phyloP scores from a whole-genome alignment of 2,113 vertebrate genomes.

The Hylia prasina region DNA sequence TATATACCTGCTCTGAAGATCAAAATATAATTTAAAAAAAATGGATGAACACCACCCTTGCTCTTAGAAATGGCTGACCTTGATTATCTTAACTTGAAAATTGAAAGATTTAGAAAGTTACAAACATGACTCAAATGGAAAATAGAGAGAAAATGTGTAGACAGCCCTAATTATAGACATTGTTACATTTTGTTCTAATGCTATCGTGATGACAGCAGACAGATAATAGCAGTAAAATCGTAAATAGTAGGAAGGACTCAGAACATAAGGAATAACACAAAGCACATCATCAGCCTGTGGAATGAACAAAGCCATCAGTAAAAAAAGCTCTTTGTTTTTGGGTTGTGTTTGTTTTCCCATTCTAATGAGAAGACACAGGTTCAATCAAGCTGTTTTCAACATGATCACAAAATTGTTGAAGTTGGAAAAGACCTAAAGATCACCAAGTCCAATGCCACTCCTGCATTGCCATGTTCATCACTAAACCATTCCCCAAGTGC shows the following conservation, averaged over 20 bases:
- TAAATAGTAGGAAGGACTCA: not conserved
- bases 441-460: not conserved
- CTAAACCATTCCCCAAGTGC: not conserved
- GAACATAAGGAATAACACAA: conserved; percentile 25
- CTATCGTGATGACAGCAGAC: not conserved
- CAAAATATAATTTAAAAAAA: not conserved
- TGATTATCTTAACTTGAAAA: not conserved
- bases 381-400: conserved; percentile 40
- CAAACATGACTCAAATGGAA: not conserved
- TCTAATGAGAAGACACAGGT: not conserved
- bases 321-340: not conserved
- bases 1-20: not conserved
- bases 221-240: conserved; percentile 54
- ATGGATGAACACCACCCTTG: not conserved
- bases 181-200: not conserved
- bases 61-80: not conserved
- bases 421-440: not conserved
- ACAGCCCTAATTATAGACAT: conserved; percentile 22
- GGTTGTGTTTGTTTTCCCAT: not conserved
- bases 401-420: not conserved
- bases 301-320: conserved; percentile 9
- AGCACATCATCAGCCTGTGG: conserved; percentile 11
- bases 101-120: not conserved
- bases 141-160: not conserved
- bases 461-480: not conserved